These are phyloP conservation scores for Zootermopsis nevadensis DNA, from an alignment of 2,888 invertebrate species.

Conservation along the genomic window DNA sequence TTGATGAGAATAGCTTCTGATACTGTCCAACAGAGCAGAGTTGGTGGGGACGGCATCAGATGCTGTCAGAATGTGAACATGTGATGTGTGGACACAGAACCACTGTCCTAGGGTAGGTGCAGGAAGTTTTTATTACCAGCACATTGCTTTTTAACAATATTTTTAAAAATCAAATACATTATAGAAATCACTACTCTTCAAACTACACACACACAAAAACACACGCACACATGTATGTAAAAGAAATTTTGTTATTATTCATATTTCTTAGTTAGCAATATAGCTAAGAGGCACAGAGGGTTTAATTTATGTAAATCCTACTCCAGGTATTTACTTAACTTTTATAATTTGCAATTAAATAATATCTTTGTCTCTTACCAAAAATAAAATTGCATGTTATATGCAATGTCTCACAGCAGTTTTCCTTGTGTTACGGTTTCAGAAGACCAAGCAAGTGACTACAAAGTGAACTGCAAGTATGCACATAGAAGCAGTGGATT, in stretches of 20 bases:
- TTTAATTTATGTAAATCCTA: neutral
- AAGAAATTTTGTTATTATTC: neutral
- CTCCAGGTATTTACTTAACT: neutral
- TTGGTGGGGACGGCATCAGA: too few relatives aligned
- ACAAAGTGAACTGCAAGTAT: too few relatives aligned
- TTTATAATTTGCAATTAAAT: neutral
- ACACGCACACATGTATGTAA: neutral
- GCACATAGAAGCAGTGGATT: too few relatives aligned
- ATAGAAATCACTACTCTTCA: neutral
- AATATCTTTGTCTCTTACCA: neutral
- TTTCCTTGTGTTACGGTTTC: too few relatives aligned
- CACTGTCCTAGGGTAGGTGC: too few relatives aligned
- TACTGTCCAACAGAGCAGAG: neutral
- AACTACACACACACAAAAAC: neutral
- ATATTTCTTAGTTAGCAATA: neutral
- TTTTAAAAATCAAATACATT: neutral
- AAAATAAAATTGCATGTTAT: too few relatives aligned
- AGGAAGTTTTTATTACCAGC: neutral
- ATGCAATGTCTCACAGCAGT: too few relatives aligned
- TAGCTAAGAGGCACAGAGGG: neutral
- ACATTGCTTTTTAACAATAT: neutral
- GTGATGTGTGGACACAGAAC: neutral
- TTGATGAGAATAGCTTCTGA: neutral
- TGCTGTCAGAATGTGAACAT: neutral
- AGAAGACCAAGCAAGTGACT: too few relatives aligned